A percentile compares a stretch with the other conserved stretches of the same genome.
Evolutionary conservation across 2,113 vertebrate species (phyloP).

Genomic region (Cnemophilus loriae): DNA sequence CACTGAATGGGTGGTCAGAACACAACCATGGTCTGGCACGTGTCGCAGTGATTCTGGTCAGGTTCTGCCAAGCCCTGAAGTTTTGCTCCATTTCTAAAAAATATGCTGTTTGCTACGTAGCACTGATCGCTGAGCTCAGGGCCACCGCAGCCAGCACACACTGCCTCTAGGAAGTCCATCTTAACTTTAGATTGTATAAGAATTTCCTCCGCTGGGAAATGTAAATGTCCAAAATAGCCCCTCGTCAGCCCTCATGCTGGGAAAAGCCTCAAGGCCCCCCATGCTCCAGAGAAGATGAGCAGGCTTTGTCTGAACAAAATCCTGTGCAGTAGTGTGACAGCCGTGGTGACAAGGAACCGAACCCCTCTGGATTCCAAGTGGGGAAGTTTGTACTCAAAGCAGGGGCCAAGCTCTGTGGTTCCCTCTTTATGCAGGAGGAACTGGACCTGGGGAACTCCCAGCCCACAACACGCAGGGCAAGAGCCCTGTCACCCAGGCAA

Average conservation of each 20-base stretch:
- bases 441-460: accelerated
- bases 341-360: background rate
- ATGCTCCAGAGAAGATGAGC: background rate
- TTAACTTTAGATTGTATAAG: background rate
- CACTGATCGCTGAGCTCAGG: background rate
- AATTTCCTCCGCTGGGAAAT: background rate
- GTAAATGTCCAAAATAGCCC: background rate
- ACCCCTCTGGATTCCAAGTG: background rate
- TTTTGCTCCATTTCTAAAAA: background rate
- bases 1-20: background rate
- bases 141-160: background rate
- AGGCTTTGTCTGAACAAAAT: background rate
- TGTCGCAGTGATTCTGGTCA: accelerated
- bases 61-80: background rate
- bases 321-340: background rate
- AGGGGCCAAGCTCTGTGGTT: background rate
- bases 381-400: background rate
- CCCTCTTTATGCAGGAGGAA: background rate
- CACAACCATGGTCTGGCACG: accelerated
- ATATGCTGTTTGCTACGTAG: accelerated
- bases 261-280: background rate
- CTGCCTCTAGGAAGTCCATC: background rate
- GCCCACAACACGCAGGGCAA: background rate
- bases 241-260: accelerated
- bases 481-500: background rate